Conservation (phyloP, 2,797 vertebrate genomes). For the Phylloscopus collybita region DNA sequence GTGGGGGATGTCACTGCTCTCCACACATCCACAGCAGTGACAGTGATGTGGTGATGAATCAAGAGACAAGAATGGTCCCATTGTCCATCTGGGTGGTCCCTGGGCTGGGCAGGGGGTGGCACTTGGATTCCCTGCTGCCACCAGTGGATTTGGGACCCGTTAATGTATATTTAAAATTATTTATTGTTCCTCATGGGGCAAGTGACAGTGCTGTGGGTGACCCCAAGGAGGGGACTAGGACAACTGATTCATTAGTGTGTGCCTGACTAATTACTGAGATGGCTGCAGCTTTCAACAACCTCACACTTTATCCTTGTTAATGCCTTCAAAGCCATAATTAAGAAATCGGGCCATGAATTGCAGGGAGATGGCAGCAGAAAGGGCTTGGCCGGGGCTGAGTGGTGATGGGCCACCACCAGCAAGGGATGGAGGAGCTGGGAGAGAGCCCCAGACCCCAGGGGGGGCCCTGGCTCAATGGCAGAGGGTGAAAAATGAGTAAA, state of each 20-base stretch:
- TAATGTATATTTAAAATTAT: not conserved
- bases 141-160: not conserved
- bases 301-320: not conserved
- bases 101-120: not conserved
- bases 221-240: not conserved
- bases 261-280: not conserved
- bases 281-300: not conserved
- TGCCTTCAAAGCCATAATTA: not conserved
- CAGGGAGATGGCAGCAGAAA: not conserved
- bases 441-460: not conserved
- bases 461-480: not conserved
- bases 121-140: not conserved
- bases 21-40: fast-evolving
- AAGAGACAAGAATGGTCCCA: fast-evolving
- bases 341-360: not conserved
- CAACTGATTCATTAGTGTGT: fast-evolving
- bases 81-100: not conserved
- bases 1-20: fast-evolving
- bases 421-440: not conserved
- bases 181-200: not conserved
- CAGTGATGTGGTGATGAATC: fast-evolving
- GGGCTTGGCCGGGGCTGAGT: fast-evolving
- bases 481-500: slow-evolving; percentile 3
- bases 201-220: not conserved
- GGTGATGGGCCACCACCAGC: not conserved